phyloP scores from a whole-genome alignment of 2,113 vertebrate species.

The Bufo bufo region DNA sequence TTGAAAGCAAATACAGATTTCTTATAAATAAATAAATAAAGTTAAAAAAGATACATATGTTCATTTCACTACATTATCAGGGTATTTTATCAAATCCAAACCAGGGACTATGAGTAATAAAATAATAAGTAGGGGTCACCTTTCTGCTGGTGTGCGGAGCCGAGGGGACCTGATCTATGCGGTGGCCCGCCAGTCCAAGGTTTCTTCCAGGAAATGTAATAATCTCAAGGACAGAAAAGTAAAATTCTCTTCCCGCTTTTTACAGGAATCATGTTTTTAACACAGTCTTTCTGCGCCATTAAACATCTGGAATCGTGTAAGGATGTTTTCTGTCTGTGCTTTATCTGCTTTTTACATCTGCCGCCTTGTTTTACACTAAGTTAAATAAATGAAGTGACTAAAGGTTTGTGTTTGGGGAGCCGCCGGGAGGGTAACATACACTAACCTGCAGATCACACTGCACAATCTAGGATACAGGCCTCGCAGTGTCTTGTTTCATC shows the following conservation, averaged over 20 bases:
- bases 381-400: slow-evolving; percentile 40
- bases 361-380: slow-evolving; percentile 41
- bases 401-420: slow-evolving; percentile 16
- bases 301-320: slow-evolving; percentile 39
- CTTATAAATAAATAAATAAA: no score
- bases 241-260: neutral
- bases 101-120: no score
- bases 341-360: slow-evolving; percentile 43
- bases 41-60: no score
- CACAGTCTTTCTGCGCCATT: slow-evolving; percentile 37
- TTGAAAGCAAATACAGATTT: no score
- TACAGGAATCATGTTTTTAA: slow-evolving; percentile 9
- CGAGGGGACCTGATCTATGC: neutral
- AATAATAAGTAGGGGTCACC: no score
- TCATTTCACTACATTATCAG: no score
- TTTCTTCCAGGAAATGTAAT: slow-evolving; percentile 2
- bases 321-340: slow-evolving; percentile 41
- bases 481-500: neutral
- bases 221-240: neutral
- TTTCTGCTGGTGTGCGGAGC: neutral
- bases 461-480: neutral
- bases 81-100: no score
- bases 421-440: neutral
- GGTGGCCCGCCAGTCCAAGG: neutral
- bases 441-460: neutral